A percentile compares a stretch with the other conserved stretches of the same genome.
phyloP scores from a whole-genome alignment of 2,113 vertebrate genomes.

The Motacilla tschutschensis region DNA sequence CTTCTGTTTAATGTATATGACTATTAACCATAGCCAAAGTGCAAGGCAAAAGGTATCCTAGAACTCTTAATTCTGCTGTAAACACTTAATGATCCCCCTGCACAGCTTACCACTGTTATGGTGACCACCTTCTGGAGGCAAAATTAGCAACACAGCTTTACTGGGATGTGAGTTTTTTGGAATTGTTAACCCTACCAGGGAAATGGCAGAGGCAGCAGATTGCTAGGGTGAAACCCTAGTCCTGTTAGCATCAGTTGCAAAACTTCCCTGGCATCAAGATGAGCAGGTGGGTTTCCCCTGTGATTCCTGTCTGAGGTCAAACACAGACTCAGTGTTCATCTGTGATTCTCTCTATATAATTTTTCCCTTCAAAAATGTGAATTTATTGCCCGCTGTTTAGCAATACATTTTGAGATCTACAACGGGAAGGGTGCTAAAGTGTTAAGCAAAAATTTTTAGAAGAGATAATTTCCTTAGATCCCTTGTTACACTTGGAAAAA shows the following conservation, averaged over 20 bases:
- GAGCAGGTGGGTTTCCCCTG: not conserved
- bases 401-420: not conserved
- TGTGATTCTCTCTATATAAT: not conserved
- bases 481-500: not conserved
- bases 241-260: fast-evolving
- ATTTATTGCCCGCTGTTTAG: not conserved
- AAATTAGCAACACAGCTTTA: not conserved
- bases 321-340: not conserved
- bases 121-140: not conserved
- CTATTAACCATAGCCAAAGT: not conserved
- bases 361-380: not conserved
- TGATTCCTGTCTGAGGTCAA: not conserved
- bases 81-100: not conserved
- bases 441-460: not conserved
- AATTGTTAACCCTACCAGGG: not conserved
- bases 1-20: not conserved
- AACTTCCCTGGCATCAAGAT: not conserved
- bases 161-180: not conserved
- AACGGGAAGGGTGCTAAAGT: not conserved
- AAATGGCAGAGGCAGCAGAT: not conserved
- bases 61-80: not conserved
- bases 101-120: not conserved
- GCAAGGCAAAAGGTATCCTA: not conserved
- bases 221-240: not conserved
- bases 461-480: not conserved